Evolutionary conservation across 2,888 invertebrate genomes (phyloP), one percentile per base, ranked within the genome.

Genomic region (Eubasilissa splendida): DNA sequence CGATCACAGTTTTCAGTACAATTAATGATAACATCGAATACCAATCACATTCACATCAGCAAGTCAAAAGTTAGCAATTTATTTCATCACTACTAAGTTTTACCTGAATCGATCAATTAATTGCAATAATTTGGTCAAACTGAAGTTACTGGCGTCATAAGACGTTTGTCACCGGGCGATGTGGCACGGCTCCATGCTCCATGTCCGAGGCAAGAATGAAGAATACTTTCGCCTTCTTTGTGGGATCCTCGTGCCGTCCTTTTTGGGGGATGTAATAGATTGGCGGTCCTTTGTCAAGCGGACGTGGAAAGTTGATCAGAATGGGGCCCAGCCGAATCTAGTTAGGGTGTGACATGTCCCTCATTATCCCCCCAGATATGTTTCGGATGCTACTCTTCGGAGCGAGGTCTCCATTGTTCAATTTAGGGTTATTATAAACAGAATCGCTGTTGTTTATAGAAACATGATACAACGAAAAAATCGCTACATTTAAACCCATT

Each of bases 281-380:
- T 58, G 79, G 77, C 60, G 74, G 80, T 80, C 82, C 77, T 82
- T 80, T 82, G 82, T 82, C 82, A 82, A 66, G 68, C 74, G 77
- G 74, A 77, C 76, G 79, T 79, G 79, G 81, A 76, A 60, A 70
- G 80, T 71, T 75, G 82, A 82, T 82, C 82, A 77, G 80, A 77
- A 75, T 77, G 56, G 82, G 66, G 50, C 14, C 42, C 42, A 52
- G 60, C 54, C 77, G 80, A 75, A 80, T 77, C 77, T 77, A 68
- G 76, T 82, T 79, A 82, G 71, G 65, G 73, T 68, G 76, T 79
- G 82, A 76, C 76, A 79, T 74, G 81, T 71, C 81, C 79, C 76
- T 82, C 82, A 79, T 82, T 82, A 82, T 80, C 52, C 73, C 59
- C 77, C 50, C 74, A 12, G 59, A 74, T 11, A 70, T 70, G 70